Evolutionary conservation across 2,113 vertebrate genomes (phyloP).

Genomic region (Leptocoma aspasia): DNA sequence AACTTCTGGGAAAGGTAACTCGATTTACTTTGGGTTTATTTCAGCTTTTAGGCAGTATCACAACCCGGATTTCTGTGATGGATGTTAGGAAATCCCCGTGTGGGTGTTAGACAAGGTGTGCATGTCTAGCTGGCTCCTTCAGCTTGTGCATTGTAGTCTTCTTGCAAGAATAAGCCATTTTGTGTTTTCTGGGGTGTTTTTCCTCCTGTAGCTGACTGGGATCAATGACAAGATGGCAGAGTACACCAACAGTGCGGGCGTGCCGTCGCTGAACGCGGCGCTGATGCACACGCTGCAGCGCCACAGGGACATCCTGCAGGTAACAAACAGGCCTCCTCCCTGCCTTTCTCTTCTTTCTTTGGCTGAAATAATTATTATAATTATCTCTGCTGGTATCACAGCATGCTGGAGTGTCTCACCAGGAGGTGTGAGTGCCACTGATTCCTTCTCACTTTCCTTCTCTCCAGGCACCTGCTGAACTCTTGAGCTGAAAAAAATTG

Average conservation of each 20-base stretch:
- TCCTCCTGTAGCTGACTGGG: constrained; percentile 82
- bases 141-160: not conserved
- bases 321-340: not conserved
- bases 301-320: constrained; percentile 96
- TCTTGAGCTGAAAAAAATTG: not conserved
- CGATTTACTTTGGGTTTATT: not conserved
- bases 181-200: not conserved
- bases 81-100: rapidly evolving
- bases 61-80: rapidly evolving
- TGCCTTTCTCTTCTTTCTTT: not conserved
- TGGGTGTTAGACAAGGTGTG: not conserved
- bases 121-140: not conserved
- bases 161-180: not conserved
- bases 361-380: not conserved
- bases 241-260: constrained; percentile 87
- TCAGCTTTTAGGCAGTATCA: rapidly evolving
- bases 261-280: constrained; percentile 89
- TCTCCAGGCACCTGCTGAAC: not conserved
- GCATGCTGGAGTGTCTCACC: not conserved
- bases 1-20: constrained; percentile 92
- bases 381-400: rapidly evolving
- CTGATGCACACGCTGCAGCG: constrained; percentile 96
- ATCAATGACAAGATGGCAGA: constrained; percentile 98
- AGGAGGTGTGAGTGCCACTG: not conserved
- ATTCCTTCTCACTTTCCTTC: not conserved